phyloP scores from a whole-genome alignment of 2,797 vertebrate genomes.

The Leptoclinus maculatus region DNA sequence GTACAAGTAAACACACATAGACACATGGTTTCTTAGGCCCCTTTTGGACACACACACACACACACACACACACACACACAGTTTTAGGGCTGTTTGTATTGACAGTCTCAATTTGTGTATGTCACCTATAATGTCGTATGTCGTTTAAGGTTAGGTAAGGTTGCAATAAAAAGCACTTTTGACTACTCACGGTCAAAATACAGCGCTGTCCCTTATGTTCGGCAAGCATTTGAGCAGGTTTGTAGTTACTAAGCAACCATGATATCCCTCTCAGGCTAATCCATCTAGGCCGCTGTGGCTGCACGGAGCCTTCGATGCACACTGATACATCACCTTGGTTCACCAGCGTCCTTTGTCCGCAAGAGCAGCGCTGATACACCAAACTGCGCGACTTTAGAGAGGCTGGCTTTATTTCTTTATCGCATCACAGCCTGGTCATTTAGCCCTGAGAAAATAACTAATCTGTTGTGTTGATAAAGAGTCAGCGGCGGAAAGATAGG shows the following conservation, averaged over 20 bases:
- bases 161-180: slow-evolving; percentile 46
- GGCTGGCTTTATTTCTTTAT: slow-evolving; percentile 25
- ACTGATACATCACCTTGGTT: slow-evolving; percentile 69
- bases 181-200: slow-evolving; percentile 47
- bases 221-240: slow-evolving; percentile 73
- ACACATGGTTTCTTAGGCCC: background rate
- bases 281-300: slow-evolving; percentile 70
- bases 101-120: background rate
- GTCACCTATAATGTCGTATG: slow-evolving; percentile 7
- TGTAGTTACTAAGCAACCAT: slow-evolving; percentile 86
- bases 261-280: slow-evolving; percentile 79
- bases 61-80: background rate
- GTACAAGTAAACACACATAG: background rate
- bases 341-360: slow-evolving; percentile 61
- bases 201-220: slow-evolving; percentile 61
- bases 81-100: background rate
- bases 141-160: slow-evolving; percentile 39
- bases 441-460: slow-evolving; percentile 47
- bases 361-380: slow-evolving; percentile 29
- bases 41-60: background rate
- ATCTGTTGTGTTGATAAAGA: slow-evolving; percentile 40
- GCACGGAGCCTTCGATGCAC: slow-evolving; percentile 56
- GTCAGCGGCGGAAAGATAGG: background rate
- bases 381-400: slow-evolving; percentile 35
- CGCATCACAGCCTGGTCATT: slow-evolving; percentile 30